Conservation (phyloP, 2,797 vertebrate genomes). For the Acipenser ruthenus region DNA sequence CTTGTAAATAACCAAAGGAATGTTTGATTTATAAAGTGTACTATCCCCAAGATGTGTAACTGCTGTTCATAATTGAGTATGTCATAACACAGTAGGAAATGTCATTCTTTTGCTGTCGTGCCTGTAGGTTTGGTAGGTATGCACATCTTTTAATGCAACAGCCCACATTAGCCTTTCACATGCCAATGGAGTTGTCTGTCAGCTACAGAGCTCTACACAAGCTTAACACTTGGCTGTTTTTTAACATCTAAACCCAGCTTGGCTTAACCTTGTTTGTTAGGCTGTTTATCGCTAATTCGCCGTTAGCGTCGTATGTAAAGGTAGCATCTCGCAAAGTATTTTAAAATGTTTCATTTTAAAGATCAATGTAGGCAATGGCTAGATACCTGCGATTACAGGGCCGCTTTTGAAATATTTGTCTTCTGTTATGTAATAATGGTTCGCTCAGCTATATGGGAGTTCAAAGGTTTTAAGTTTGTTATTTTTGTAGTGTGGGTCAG, state of each 20-base stretch:
- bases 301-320: no score
- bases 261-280: constrained; percentile 29
- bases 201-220: constrained; percentile 20
- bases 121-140: constrained; percentile 29
- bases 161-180: constrained; percentile 17
- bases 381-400: constrained; percentile 36
- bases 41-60: constrained; percentile 23
- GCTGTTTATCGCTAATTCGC: constrained; percentile 18
- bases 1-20: constrained; percentile 56
- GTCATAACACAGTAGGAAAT: constrained; percentile 38
- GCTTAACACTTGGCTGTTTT: constrained; percentile 27
- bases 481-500: constrained; percentile 57
- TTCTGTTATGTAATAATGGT: constrained; percentile 42
- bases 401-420: constrained; percentile 39
- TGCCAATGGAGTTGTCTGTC: constrained; percentile 30
- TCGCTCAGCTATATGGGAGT: constrained; percentile 44
- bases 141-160: constrained; percentile 27
- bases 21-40: constrained; percentile 39
- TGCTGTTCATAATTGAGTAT: constrained; percentile 28
- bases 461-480: constrained; percentile 38
- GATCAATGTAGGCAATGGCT: constrained; percentile 27
- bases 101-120: constrained; percentile 25
- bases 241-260: constrained; percentile 24
- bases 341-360: constrained; percentile 16
- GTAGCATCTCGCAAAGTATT: constrained; percentile 31